Base-by-base conservation (phyloP, 2,888 invertebrate genomes). In the Sinopyrophorus schimmeli region DNA sequence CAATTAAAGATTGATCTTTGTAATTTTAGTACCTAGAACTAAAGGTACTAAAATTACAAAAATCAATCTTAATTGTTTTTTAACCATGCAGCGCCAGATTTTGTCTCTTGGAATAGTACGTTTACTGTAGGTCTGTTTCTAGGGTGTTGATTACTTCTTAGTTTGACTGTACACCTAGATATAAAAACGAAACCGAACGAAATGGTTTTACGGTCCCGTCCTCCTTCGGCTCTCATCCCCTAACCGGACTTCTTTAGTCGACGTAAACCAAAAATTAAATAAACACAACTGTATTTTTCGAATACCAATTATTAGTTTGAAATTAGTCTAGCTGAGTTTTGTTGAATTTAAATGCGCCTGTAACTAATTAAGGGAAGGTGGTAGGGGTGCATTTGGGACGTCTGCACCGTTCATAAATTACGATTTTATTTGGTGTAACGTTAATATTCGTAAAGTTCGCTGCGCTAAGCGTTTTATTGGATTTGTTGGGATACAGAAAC, bases 381-480 rank as follows among this genome's bases (percentile, higher is more conserved):
- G 5, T 11, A 12, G 9, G 24, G 23, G 15, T 35, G 27, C 27
- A 24, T 46, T 38, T 38, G 11, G 17, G 46, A n/a, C 9, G 17
- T 23, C 21, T 16, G 24, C 31, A 21, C n/a, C 18, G 7, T 24
- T 46, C 38, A 31, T 37, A 46, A 46, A 46, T 46, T 46, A 38
- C 14, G 15, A 38, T 37, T 46, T 38, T 38, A 30, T 30, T 23
- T 31, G 37, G 38, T 46, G 30, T 31, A 30, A 38, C 46, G 31
- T 31, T 46, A 46, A 38, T 46, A 46, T 46, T 46, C 38, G 38
- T 27, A 31, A 46, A 46, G 46, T 46, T 46, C 38, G 24, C 37
- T 39, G 47, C 47, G 32, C 39, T 47, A 47, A 47, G 47, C 32
- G 40, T 40, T 47, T 47, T 47, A 47, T 47, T 47, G 34, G 47